Evolutionary conservation across 2,113 vertebrate genomes (phyloP).

Genomic region (Galbula dea): DNA sequence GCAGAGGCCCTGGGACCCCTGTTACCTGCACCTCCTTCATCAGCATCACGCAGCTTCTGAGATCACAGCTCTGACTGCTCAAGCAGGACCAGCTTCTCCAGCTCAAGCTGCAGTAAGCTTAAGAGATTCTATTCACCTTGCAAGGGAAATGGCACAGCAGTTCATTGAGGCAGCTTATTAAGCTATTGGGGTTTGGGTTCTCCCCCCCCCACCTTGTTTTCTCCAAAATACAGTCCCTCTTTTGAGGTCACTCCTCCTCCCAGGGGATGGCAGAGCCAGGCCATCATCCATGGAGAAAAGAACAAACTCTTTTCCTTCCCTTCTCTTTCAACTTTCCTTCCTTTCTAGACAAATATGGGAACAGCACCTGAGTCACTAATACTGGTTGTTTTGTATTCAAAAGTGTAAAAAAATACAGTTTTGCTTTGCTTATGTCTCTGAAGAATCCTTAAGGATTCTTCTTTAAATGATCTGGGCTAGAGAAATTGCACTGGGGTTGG

Average conservation of each 20-base stretch:
- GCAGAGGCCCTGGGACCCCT: background rate
- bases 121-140: background rate
- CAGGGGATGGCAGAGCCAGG: background rate
- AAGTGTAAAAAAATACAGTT: constrained; percentile 1
- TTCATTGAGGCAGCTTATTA: background rate
- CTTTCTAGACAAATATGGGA: background rate
- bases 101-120: background rate
- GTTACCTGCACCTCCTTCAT: accelerated
- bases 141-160: background rate
- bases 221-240: background rate
- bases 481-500: background rate
- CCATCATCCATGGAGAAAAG: background rate
- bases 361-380: background rate
- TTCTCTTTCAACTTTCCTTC: background rate
- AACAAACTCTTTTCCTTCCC: background rate
- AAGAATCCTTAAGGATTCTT: background rate
- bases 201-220: too few species aligned
- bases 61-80: background rate
- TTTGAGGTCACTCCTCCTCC: background rate
- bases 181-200: background rate
- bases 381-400: background rate
- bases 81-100: background rate
- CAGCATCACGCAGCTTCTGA: accelerated
- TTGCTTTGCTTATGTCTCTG: background rate
- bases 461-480: background rate